Conservation (phyloP, 2,113 vertebrate species). For the Lepus europaeus region DNA sequence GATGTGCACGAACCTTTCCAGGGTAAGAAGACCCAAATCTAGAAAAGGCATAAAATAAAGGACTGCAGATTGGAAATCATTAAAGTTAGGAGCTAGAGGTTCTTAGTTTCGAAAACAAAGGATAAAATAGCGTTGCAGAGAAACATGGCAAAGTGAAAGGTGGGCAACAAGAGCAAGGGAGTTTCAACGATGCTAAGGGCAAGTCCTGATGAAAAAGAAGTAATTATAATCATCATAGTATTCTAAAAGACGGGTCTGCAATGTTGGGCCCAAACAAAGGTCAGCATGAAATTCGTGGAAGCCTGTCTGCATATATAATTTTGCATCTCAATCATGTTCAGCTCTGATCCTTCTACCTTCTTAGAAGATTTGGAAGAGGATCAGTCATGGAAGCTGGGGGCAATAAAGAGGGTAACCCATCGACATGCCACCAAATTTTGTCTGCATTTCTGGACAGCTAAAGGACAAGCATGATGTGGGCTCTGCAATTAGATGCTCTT, state of each 20-base stretch:
- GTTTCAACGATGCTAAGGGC: neutral
- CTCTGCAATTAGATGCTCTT: neutral
- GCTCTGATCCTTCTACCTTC: neutral
- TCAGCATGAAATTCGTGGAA: neutral
- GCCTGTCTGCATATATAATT: neutral
- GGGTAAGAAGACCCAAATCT: neutral
- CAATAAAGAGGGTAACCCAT: neutral
- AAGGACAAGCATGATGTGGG: neutral
- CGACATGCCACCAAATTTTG: neutral
- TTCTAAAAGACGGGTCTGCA: neutral
- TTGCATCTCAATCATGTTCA: slow-evolving; percentile 1
- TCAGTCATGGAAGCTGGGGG: neutral
- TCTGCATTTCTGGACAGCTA: neutral
- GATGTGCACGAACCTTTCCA: neutral
- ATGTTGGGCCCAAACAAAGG: neutral
- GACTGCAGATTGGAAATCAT: neutral
- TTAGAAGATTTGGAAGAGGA: neutral
- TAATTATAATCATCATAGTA: neutral
- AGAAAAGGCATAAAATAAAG: neutral
- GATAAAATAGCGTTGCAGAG: slow-evolving; percentile 29
- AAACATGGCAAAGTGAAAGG: neutral
- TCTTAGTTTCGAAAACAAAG: neutral
- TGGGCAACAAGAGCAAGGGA: neutral
- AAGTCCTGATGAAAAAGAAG: slow-evolving; percentile 16
- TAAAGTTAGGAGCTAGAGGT: neutral